Evolutionary conservation across 1,140 invertebrate species (phyloP).

Genomic region (Cyclina sinensis): DNA sequence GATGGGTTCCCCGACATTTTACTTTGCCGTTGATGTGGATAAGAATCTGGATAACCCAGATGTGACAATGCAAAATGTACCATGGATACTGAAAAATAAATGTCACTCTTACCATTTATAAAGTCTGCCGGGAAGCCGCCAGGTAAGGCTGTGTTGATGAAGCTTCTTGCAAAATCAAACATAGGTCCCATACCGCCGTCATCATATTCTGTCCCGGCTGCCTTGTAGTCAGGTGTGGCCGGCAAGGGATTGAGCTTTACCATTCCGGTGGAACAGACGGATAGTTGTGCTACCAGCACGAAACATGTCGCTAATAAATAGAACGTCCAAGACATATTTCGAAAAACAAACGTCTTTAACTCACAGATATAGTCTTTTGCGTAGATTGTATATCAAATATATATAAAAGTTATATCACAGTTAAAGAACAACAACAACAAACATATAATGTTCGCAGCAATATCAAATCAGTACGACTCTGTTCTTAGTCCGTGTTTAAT

Average conservation of each 20-base stretch:
- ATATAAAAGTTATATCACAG: too few relatives aligned
- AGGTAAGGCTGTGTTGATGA: constrained; percentile 73
- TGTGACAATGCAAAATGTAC: too few relatives aligned
- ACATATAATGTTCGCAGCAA: not conserved
- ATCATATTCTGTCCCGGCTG: constrained; percentile 61
- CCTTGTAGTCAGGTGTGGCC: constrained; percentile 56
- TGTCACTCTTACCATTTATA: constrained; percentile 61
- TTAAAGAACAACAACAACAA: too few relatives aligned
- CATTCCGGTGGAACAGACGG: not conserved
- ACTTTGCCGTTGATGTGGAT: too few relatives aligned
- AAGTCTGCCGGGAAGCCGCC: constrained; percentile 65
- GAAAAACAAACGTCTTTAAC: not conserved
- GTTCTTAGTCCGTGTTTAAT: not conserved
- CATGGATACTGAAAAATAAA: too few relatives aligned
- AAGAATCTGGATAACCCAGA: too few relatives aligned
- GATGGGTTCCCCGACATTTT: too few relatives aligned
- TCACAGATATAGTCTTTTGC: not conserved
- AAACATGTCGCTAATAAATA: not conserved
- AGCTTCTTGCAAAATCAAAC: constrained; percentile 72
- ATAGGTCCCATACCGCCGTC: constrained; percentile 72
- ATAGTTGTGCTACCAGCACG: not conserved
- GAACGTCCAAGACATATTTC: not conserved
- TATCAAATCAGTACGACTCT: not conserved
- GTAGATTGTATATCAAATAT: not conserved
- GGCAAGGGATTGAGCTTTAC: constrained; percentile 30